phyloP scores from a whole-genome alignment of 1,140 invertebrate genomes.

The Euwallacea fornicatus region DNA sequence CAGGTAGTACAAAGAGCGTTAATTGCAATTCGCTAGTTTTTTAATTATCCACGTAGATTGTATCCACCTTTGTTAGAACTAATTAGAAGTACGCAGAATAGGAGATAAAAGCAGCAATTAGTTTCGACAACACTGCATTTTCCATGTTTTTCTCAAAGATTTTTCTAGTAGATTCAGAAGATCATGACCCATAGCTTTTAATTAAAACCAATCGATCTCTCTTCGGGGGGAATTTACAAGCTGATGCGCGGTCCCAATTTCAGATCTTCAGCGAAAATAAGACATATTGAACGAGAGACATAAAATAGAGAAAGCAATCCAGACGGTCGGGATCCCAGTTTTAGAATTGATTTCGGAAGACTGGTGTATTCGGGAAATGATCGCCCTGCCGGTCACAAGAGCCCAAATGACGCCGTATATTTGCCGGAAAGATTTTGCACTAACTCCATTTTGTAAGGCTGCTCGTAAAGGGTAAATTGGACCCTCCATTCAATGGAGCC shows the following conservation, averaged over 20 bases:
- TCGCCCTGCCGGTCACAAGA: conserved; percentile 26
- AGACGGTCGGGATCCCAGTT: conserved; percentile 21
- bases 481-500: conserved; percentile 6
- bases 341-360: conserved; percentile 32
- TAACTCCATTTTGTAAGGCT: conserved; percentile 23
- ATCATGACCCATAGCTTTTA: conserved; percentile 15
- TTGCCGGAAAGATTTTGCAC: conserved; percentile 29
- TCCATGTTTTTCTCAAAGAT: no score
- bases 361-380: conserved; percentile 32
- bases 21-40: conserved; percentile 4
- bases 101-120: no score
- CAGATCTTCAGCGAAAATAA: conserved; percentile 31
- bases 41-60: conserved; percentile 1
- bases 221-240: conserved; percentile 26
- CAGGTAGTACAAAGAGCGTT: background rate
- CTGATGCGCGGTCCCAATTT: conserved; percentile 19
- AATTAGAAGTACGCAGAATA: background rate
- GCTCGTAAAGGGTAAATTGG: conserved; percentile 23
- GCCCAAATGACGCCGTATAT: conserved; percentile 32
- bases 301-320: conserved; percentile 32
- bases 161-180: background rate
- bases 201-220: conserved; percentile 32
- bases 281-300: conserved; percentile 29
- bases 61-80: conserved; percentile 4
- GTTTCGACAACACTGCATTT: no score